A percentile compares a stretch with the other conserved stretches of the same genome.
Evolutionary conservation across 2,797 vertebrate genomes (phyloP).

Genomic region (Perodicticus potto): DNA sequence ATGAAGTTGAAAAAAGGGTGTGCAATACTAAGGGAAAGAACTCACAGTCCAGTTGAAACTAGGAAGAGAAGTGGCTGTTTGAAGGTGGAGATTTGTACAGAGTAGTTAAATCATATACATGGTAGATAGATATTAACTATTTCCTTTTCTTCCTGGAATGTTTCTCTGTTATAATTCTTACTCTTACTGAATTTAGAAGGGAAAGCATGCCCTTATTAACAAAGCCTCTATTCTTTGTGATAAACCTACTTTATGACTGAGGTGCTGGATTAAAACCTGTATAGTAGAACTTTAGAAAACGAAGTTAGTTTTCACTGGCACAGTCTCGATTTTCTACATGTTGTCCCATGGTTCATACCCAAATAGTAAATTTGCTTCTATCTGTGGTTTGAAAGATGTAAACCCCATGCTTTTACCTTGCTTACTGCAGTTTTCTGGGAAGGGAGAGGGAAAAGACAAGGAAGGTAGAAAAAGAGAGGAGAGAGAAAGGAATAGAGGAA

Average conservation of each 20-base stretch:
- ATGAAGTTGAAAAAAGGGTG: background rate
- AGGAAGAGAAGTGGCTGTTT: constrained; percentile 26
- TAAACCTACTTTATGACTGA: background rate
- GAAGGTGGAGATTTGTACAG: background rate
- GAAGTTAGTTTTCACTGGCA: background rate
- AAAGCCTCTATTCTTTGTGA: background rate
- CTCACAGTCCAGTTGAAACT: background rate
- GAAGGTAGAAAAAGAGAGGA: background rate
- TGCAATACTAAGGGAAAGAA: background rate
- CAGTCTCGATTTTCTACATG: background rate
- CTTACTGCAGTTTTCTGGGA: background rate
- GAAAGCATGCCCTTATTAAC: background rate
- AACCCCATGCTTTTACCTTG: background rate
- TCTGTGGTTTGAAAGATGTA: constrained; percentile 16
- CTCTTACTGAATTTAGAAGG: background rate
- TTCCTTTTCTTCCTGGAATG: background rate
- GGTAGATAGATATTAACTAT: background rate
- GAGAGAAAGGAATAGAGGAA: background rate
- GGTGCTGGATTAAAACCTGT: background rate
- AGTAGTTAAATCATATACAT: background rate
- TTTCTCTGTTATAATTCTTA: background rate
- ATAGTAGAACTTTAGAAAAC: background rate
- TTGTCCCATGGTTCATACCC: background rate
- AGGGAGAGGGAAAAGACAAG: background rate
- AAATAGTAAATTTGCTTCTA: background rate